Conservation (phyloP, 2,113 vertebrate genomes). For the Sula dactylatra region DNA sequence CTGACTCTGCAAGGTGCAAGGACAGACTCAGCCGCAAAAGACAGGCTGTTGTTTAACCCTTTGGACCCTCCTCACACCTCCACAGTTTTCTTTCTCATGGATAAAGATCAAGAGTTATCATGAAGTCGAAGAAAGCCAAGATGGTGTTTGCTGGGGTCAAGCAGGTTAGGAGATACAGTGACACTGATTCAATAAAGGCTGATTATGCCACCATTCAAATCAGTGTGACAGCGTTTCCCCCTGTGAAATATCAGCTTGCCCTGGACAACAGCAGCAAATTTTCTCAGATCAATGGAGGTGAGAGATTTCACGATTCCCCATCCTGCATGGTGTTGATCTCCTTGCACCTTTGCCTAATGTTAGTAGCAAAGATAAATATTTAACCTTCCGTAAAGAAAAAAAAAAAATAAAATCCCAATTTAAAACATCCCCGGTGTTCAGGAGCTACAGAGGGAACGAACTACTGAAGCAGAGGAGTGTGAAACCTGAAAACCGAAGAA, state of each 20-base stretch:
- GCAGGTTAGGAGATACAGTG: fast-evolving
- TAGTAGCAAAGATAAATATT: neutral
- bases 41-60: neutral
- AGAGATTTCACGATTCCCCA: neutral
- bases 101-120: neutral
- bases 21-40: neutral
- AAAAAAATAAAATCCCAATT: neutral
- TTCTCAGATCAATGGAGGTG: neutral
- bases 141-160: neutral
- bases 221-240: neutral
- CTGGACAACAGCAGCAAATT: neutral
- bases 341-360: neutral
- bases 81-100: neutral
- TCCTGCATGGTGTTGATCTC: neutral
- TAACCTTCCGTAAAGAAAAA: neutral
- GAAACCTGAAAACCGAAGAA: neutral
- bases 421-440: neutral
- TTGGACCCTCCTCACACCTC: neutral
- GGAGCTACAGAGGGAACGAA: neutral
- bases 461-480: neutral
- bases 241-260: neutral
- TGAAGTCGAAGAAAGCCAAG: fast-evolving
- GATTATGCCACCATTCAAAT: neutral
- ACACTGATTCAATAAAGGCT: neutral
- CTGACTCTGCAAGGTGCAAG: neutral